A percentile compares a stretch with the other conserved stretches of the same genome.
Evolutionary conservation across 2,113 vertebrate species (phyloP).

Genomic region (Chauna torquata): DNA sequence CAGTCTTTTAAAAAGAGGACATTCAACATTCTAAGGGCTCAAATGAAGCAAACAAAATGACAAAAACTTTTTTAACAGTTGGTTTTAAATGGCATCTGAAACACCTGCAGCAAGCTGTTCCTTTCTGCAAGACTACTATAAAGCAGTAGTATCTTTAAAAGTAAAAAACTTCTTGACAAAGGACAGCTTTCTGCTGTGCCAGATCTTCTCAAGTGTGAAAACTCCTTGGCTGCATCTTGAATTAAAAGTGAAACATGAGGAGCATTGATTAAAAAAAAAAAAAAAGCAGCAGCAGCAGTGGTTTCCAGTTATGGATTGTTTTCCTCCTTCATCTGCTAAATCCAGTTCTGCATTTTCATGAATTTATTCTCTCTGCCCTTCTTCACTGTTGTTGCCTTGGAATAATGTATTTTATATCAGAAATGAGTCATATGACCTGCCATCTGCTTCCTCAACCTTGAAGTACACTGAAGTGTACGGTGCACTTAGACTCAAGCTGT

Average conservation of each 20-base stretch:
- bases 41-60: not conserved
- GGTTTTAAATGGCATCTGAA: not conserved
- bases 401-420: slow-evolving; percentile 3
- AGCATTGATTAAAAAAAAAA: not conserved
- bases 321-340: not conserved
- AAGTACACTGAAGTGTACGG: not conserved
- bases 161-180: not conserved
- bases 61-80: not conserved
- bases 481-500: not conserved
- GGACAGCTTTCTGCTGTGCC: not conserved
- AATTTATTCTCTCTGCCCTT: not conserved
- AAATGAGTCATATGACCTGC: not conserved
- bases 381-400: not conserved
- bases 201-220: not conserved
- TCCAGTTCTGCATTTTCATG: not conserved
- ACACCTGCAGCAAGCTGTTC: not conserved
- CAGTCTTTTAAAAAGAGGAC: not conserved
- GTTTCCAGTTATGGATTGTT: not conserved
- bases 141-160: slow-evolving; percentile 7
- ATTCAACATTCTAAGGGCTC: not conserved
- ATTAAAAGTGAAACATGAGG: not conserved
- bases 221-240: not conserved
- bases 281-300: not conserved
- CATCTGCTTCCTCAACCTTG: not conserved
- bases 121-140: not conserved